Evolutionary conservation across 2,113 vertebrate species (phyloP), one percentile per base, ranked within the genome.

Genomic region (Hydropotes inermis): DNA sequence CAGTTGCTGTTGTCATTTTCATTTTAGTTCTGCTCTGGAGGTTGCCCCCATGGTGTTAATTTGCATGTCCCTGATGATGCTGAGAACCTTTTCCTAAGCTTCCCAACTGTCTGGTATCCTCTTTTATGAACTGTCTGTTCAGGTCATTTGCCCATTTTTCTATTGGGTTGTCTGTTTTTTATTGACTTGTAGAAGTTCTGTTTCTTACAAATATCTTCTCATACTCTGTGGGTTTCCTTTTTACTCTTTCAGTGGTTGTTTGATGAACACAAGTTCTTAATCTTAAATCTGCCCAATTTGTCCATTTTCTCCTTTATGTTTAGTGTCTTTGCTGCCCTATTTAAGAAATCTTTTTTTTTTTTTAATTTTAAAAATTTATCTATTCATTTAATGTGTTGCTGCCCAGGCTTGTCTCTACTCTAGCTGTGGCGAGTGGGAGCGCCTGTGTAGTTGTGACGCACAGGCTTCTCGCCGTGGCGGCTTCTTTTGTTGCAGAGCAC

Each of bases 81-180:
- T 55, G 57, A 54, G 27, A n/a, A 54, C 70, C 14, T 92, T 95
- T 86, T 58, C 64, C 33, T 54, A 50, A 95, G 58, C 33, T 95
- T 94, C n/a, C 64, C n/a, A 21, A 17, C 39, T 21, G 33, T 70
- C 47, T 58, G n/a, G 16, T 81, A 58, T 45, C 30, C 47, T 82
- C 82, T 64, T 60, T 81, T 89, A 81, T 89, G 79, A 89, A 54
- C 52, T 74, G 33, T 61, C 54, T 87, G 36, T 95, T 96, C 15
- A 79, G 54, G 28, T 87, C 2, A 6, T 13, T 54, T 67, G 58
- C 23, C 82, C 39, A 54, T 90, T 95, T 94, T 93, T 52, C 64
- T 81, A 17, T 28, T 36, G 16, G 33, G 23, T 74, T 81, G 45
- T 95, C 15, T 93, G 21, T 92, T 89, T 84, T 52, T 86, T 85